Percentiles rank a stretch among this genome's conserved stretches.
Evolutionary conservation across 2,797 vertebrate genomes (phyloP).

Genomic region (Cetoscarus ocellatus): DNA sequence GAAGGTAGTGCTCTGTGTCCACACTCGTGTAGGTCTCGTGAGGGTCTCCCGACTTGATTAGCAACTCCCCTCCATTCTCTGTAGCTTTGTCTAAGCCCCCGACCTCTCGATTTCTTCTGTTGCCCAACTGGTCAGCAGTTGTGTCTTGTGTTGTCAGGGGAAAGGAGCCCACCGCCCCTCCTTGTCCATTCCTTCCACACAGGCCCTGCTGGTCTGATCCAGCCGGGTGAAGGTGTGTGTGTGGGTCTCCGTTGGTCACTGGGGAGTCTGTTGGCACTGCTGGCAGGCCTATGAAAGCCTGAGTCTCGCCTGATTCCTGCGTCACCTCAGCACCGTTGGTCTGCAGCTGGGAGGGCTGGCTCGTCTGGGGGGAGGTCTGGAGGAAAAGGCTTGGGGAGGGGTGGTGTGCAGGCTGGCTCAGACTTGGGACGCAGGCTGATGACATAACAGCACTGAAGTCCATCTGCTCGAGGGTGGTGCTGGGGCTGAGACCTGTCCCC

Average conservation of each 20-base stretch:
- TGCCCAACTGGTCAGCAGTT: conserved; percentile 53
- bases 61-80: conserved; percentile 84
- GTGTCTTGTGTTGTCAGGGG: conserved; percentile 65
- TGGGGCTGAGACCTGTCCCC: conserved; percentile 92
- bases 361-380: conserved; percentile 89
- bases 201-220: conserved; percentile 82
- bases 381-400: conserved; percentile 96
- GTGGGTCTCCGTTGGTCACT: conserved; percentile 78
- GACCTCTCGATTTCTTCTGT: conserved; percentile 88
- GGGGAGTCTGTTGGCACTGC: conserved; percentile 76
- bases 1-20: conserved; percentile 89
- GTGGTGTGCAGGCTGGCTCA: conserved; percentile 91
- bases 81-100: conserved; percentile 84
- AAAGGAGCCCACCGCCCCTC: conserved; percentile 53
- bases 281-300: conserved; percentile 78
- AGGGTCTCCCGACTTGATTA: conserved; percentile 90
- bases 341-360: conserved; percentile 81
- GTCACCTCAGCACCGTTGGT: conserved; percentile 68
- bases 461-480: conserved; percentile 98
- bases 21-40: conserved; percentile 87
- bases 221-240: conserved; percentile 74
- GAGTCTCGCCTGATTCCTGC: conserved; percentile 76
- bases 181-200: conserved; percentile 68
- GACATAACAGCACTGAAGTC: conserved; percentile 98
- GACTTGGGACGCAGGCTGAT: conserved; percentile 87